phyloP scores from a whole-genome alignment of 2,797 vertebrate genomes.

The Sebastes trivittatus region DNA sequence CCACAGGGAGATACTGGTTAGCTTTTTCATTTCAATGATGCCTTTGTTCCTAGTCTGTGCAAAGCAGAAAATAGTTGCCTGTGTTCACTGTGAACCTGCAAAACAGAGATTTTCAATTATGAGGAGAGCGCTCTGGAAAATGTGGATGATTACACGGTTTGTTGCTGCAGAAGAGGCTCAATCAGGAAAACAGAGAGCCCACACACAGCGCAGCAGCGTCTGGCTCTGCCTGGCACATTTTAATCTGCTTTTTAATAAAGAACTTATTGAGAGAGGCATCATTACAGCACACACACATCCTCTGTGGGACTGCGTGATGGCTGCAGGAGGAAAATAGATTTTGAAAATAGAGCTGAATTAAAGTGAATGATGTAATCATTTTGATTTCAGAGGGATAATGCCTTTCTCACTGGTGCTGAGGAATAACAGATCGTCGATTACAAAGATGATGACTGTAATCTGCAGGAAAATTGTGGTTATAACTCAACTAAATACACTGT shows the following conservation, averaged over 20 bases:
- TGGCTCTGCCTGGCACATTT: background rate
- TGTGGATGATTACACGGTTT: constrained; percentile 22
- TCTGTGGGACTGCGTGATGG: background rate
- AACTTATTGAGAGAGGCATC: background rate
- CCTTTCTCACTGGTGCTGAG: background rate
- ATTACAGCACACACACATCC: background rate
- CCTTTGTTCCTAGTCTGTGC: background rate
- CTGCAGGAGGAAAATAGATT: constrained; percentile 7
- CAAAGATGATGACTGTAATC: background rate
- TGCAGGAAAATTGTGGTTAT: background rate
- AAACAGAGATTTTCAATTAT: constrained; percentile 17
- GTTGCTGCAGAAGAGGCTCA: constrained; percentile 10
- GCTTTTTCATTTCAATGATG: background rate
- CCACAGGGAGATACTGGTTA: background rate
- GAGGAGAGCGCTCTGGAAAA: background rate
- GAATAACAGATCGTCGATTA: background rate
- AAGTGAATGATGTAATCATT: background rate
- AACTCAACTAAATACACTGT: background rate
- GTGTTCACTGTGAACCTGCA: constrained; percentile 5
- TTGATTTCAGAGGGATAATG: background rate
- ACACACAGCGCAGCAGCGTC: background rate
- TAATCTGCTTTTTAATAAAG: constrained; percentile 36
- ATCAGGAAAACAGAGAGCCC: background rate
- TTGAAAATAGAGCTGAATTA: background rate
- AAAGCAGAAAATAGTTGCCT: background rate